Evolutionary conservation across 1,140 invertebrate species (phyloP).

Genomic region (Calephelis nemesis): DNA sequence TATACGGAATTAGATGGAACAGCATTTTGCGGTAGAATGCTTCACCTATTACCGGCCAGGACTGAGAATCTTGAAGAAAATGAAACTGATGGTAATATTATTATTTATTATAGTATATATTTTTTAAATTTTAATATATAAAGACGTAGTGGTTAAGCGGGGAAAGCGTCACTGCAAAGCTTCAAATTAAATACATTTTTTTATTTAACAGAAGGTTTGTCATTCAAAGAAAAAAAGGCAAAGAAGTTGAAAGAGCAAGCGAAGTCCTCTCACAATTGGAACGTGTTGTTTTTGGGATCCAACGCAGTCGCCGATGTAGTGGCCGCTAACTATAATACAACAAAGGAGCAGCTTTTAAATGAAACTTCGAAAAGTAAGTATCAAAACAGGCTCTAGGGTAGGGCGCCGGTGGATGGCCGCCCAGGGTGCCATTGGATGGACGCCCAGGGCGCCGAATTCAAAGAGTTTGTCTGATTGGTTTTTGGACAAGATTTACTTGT

Average conservation of each 20-base stretch:
- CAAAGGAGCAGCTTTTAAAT: slow-evolving; percentile 87
- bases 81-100: slow-evolving; percentile 75
- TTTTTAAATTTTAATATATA: no score
- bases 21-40: slow-evolving; percentile 92
- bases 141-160: no score
- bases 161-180: no score
- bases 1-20: slow-evolving; percentile 93
- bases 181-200: slow-evolving; percentile 2
- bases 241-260: slow-evolving; percentile 88
- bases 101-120: neutral
- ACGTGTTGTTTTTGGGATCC: slow-evolving; percentile 95
- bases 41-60: slow-evolving; percentile 96
- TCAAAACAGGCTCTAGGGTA: no score
- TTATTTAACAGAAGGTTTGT: slow-evolving; percentile 79
- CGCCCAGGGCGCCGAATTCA: no score
- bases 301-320: slow-evolving; percentile 97
- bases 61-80: slow-evolving; percentile 82
- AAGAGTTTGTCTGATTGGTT: no score
- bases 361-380: slow-evolving; percentile 76
- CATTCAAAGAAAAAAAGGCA: slow-evolving; percentile 93
- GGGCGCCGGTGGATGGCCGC: no score
- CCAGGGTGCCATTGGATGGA: no score
- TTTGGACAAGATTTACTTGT: no score
- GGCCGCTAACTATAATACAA: slow-evolving; percentile 90
- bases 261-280: slow-evolving; percentile 95